phyloP scores from a whole-genome alignment of 2,797 vertebrate genomes.

The Strix occidentalis region DNA sequence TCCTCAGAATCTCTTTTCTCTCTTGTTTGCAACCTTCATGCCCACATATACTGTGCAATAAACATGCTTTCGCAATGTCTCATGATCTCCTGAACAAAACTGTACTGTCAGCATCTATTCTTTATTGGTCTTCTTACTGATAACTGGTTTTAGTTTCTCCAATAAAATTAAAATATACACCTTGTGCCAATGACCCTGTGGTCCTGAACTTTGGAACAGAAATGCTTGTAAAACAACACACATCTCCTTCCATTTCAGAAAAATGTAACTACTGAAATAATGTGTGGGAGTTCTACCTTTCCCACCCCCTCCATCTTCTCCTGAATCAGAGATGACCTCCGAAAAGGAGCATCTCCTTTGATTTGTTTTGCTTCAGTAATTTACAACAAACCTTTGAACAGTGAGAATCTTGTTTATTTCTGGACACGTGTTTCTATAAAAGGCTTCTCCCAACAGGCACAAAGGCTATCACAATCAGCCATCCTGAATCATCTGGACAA shows the following conservation, averaged over 20 bases:
- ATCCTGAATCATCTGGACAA: neutral
- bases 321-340: neutral
- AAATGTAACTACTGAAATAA: neutral
- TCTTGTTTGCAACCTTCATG: neutral
- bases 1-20: neutral
- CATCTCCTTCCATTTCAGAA: neutral
- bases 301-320: neutral
- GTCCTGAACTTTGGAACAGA: constrained; percentile 31
- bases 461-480: neutral
- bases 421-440: neutral
- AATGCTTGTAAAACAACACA: neutral
- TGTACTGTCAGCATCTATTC: neutral
- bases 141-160: neutral
- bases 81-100: neutral
- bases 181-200: neutral
- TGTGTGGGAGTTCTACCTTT: neutral
- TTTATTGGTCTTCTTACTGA: neutral
- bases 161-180: neutral
- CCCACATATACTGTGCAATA: neutral
- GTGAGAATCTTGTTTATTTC: neutral
- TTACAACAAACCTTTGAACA: constrained; percentile 58
- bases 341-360: neutral
- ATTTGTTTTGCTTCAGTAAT: constrained; percentile 12
- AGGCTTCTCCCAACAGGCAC: neutral
- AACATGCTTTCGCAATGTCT: neutral